Conservation (phyloP, 2,113 vertebrate species). For the Apteryx owenii region DNA sequence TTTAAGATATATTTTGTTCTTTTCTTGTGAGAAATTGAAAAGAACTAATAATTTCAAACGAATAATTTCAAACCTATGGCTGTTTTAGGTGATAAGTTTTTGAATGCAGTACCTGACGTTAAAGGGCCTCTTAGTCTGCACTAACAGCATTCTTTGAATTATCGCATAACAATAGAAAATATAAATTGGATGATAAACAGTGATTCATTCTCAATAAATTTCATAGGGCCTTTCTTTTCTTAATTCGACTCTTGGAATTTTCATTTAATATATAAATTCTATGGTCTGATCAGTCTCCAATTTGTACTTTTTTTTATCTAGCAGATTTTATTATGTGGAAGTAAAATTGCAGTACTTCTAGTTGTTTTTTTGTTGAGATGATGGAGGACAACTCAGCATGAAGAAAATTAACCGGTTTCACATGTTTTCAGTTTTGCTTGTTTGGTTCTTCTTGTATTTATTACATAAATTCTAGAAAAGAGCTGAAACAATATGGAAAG, state of each 20-base stretch:
- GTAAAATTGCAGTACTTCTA: neutral
- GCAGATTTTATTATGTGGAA: neutral
- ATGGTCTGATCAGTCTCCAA: neutral
- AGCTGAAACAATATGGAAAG: neutral
- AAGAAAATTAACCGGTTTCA: neutral
- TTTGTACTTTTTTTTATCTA: neutral
- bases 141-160: neutral
- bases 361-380: neutral
- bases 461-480: neutral
- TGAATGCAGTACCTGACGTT: rapidly evolving
- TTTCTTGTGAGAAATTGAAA: neutral
- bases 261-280: neutral
- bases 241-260: neutral
- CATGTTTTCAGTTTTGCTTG: neutral
- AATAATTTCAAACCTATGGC: too few species aligned
- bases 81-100: too few species aligned
- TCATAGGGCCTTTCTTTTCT: neutral
- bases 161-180: neutral
- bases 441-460: neutral
- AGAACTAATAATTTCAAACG: neutral
- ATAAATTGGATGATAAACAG: neutral
- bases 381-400: neutral
- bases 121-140: neutral
- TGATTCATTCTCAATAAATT: neutral
- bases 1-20: neutral